Evolutionary conservation across 2,797 vertebrate genomes (phyloP), one percentile per base, ranked within the genome.

Genomic region (Pygocentrus nattereri): DNA sequence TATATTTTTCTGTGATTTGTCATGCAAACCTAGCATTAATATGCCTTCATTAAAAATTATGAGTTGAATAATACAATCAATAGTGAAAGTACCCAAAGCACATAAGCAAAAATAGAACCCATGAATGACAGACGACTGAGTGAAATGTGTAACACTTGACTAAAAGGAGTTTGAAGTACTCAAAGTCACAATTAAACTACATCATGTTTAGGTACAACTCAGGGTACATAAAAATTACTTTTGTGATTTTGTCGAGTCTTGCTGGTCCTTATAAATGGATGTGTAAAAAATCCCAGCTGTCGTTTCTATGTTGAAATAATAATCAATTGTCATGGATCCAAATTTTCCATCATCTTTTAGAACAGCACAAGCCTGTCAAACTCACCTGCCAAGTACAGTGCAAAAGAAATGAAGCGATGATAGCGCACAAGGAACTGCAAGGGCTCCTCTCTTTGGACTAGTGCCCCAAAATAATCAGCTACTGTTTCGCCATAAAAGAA

Each of bases 401-500:
- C 94, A 84, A 99, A 99, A 64, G 98, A 99, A 92, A 99, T 98
- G 92, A 99, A 99, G 73, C 98, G 96, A 79, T 99, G 98, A 87
- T 99, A 99, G 72, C 98, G 98, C 86, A 97, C 95, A 81, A 99
- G 94, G 92, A 98, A 98, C 71, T 98, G 97, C 89, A 99, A 95
- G 13, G 97, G 96, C 47, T 98, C 97, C 93, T 98, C 96, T 90
- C 97, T 96, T 90, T 97, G 97, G 86, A 99, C 97, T 91, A 97
- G 94, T 0, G 94, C 96, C 16, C 96, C 97, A 0, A 99, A 99
- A 87, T 99, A 98, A 91, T 99, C 98, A 0, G 98, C 98, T 34
- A 99, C 91, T 0, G 98, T 99, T 88, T 99, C 98, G 19, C 98
- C 98, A 52, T 99, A 99, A 91, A 99, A 99, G 94, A 99, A 99